These are phyloP conservation scores for Cotesia vestalis DNA, from an alignment of 1,140 invertebrate genomes.

Conservation along the genomic window DNA sequence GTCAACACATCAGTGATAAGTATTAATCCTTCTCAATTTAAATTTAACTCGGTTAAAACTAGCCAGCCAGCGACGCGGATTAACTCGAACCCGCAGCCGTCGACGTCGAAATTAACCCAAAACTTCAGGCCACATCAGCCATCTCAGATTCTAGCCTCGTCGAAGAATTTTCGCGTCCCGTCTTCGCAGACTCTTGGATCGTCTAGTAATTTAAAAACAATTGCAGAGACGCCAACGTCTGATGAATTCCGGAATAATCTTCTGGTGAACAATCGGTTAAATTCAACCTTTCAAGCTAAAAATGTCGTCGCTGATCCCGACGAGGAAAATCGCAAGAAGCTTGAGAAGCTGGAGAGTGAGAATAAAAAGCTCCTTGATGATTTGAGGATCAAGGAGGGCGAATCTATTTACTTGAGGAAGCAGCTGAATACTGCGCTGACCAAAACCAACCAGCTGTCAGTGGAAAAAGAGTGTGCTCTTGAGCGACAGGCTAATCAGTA, in stretches of 20 bases:
- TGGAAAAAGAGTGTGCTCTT: conserved; percentile 47
- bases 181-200: conserved; percentile 29
- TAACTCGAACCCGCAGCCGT: neutral
- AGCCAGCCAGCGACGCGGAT: neutral
- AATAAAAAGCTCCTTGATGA: conserved; percentile 51
- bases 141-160: neutral
- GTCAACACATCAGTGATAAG: conserved; percentile 16
- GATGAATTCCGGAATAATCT: conserved; percentile 45
- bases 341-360: conserved; percentile 50
- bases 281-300: conserved; percentile 50
- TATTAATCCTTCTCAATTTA: conserved; percentile 21
- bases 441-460: conserved; percentile 47
- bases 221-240: conserved; percentile 26
- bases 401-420: conserved; percentile 52
- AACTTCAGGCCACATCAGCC: neutral
- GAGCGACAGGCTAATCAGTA: conserved; percentile 48
- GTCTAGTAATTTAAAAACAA: conserved; percentile 21
- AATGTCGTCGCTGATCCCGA: conserved; percentile 38
- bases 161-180: neutral
- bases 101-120: neutral
- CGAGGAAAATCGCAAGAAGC: conserved; percentile 35
- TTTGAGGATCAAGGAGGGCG: conserved; percentile 55
- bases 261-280: conserved; percentile 39
- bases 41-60: conserved; percentile 18
- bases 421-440: conserved; percentile 49